phyloP scores from a whole-genome alignment of 2,888 invertebrate species.

The Callinectes sapidus region DNA sequence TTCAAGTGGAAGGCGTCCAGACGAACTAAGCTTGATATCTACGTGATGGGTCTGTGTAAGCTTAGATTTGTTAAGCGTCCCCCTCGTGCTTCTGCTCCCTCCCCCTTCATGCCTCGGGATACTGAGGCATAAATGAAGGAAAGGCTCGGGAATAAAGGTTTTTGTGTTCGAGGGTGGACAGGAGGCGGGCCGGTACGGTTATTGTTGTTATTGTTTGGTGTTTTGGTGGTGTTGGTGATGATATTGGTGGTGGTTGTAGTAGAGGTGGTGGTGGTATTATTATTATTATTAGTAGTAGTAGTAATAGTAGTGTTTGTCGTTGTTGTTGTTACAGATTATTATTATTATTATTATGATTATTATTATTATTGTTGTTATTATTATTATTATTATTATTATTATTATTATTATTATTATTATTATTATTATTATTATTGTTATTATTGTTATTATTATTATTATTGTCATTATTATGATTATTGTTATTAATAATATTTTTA shows the following conservation, averaged over 20 bases:
- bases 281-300: background rate
- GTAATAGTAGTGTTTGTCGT: too few species aligned
- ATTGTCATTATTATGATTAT: background rate
- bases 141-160: background rate
- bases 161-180: background rate
- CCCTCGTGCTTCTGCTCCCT: background rate
- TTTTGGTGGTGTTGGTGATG: background rate
- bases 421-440: too few species aligned
- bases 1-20: conserved; percentile 46
- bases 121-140: background rate
- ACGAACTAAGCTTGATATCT: conserved; percentile 53
- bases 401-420: background rate
- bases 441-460: too few species aligned
- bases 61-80: conserved; percentile 40
- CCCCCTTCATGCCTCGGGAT: background rate
- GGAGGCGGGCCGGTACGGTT: background rate
- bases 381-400: background rate
- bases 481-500: background rate
- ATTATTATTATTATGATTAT: background rate
- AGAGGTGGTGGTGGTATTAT: background rate
- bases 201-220: background rate
- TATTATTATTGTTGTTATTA: background rate
- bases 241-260: background rate
- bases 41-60: conserved; percentile 13
- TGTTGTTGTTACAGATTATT: background rate